phyloP scores from a whole-genome alignment of 2,888 invertebrate species.

The Tetranychus piercei region DNA sequence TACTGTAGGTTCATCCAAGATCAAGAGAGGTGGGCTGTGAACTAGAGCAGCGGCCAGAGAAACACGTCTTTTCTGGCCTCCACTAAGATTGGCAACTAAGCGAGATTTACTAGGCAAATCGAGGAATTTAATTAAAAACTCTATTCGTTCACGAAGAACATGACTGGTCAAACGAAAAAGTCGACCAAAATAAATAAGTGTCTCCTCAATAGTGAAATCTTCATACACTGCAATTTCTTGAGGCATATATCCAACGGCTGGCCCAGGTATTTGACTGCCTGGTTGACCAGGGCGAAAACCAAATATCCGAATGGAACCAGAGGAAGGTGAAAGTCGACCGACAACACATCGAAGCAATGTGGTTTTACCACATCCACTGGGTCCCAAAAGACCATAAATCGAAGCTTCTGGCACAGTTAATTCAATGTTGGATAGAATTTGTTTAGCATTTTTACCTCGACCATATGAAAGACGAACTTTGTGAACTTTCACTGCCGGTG shows the following conservation, averaged over 20 bases:
- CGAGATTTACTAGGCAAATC: conserved; percentile 31
- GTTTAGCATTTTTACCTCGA: conserved; percentile 63
- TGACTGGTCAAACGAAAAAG: conserved; percentile 73
- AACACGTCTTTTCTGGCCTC: conserved; percentile 73
- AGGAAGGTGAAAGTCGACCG: conserved; percentile 62
- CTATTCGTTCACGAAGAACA: conserved; percentile 44
- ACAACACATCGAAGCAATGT: conserved; percentile 79
- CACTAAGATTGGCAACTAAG: conserved; percentile 45
- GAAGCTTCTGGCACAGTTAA: conserved; percentile 86
- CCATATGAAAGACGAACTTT: conserved; percentile 78
- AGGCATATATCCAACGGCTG: conserved; percentile 92
- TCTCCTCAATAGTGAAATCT: conserved; percentile 70
- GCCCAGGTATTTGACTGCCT: conserved; percentile 75
- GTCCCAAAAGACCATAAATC: conserved; percentile 61
- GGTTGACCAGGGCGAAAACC: conserved; percentile 72
- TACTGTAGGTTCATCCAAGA: conserved; percentile 79
- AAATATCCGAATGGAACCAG: conserved; percentile 71
- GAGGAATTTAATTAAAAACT: conserved; percentile 34
- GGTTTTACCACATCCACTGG: conserved; percentile 91
- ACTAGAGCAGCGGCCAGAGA: conserved; percentile 78
- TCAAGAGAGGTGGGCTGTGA: conserved; percentile 76
- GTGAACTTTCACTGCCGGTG: conserved; percentile 55
- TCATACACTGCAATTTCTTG: conserved; percentile 33
- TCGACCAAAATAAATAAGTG: conserved; percentile 89
- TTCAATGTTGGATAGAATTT: conserved; percentile 67